A percentile compares a stretch with the other conserved stretches of the same genome.
Evolutionary conservation across 2,888 invertebrate species (phyloP).

Genomic region (Cheilosia vernalis): DNA sequence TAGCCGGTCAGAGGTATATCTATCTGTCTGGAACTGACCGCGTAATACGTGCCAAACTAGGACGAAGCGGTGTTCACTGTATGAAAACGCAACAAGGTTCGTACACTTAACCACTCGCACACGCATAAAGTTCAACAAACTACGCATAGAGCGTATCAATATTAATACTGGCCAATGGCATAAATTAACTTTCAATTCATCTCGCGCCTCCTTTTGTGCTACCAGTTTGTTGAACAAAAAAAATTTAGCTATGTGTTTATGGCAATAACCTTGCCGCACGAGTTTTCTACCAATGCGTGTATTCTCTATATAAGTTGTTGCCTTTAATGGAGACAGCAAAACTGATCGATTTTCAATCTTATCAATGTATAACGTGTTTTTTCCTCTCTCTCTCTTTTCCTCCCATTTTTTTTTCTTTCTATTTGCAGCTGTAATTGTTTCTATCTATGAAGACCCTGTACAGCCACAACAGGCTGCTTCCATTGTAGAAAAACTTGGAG

Average conservation of each 20-base stretch:
- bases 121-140: constrained; percentile 65
- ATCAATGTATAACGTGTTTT: constrained; percentile 55
- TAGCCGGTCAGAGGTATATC: constrained; percentile 96
- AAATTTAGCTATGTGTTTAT: constrained; percentile 30
- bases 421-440: constrained; percentile 94
- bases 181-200: constrained; percentile 57
- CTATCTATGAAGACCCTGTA: constrained; percentile 97
- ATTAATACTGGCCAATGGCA: constrained; percentile 29
- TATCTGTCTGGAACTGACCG: constrained; percentile 97
- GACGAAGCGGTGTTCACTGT: constrained; percentile 97
- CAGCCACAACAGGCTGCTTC: constrained; percentile 98
- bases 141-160: constrained; percentile 26
- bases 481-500: constrained; percentile 98
- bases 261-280: constrained; percentile 59
- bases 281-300: constrained; percentile 28
- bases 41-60: constrained; percentile 96
- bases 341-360: constrained; percentile 17
- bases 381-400: constrained; percentile 23
- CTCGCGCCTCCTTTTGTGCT: constrained; percentile 28
- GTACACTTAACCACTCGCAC: constrained; percentile 71
- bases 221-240: constrained; percentile 18
- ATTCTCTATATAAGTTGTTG: constrained; percentile 34
- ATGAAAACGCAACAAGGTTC: constrained; percentile 97
- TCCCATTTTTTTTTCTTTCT: constrained; percentile 76
- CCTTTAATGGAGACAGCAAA: constrained; percentile 55